Percentiles rank a stretch among this genome's conserved stretches.
phyloP scores from a whole-genome alignment of 2,888 invertebrate genomes.

The Urechis unicinctus region DNA sequence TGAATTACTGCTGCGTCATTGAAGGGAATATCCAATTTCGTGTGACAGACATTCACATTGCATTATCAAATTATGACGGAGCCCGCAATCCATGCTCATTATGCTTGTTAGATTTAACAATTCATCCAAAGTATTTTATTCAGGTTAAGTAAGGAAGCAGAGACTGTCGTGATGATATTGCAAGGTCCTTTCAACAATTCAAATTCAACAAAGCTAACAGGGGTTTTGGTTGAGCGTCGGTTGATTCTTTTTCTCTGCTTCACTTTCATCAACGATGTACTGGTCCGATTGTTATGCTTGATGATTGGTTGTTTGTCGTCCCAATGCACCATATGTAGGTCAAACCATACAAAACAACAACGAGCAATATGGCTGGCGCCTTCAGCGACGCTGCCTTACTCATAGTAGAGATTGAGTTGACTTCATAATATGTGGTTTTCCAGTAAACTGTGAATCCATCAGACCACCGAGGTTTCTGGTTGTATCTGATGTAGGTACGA shows the following conservation, averaged over 20 bases:
- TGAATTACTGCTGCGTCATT: too few relatives aligned
- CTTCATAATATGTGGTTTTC: conserved; percentile 5
- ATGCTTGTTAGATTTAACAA: too few relatives aligned
- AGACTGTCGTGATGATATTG: conserved; percentile 10
- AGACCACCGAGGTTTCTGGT: too few relatives aligned
- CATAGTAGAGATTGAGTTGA: too few relatives aligned
- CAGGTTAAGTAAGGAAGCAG: too few relatives aligned
- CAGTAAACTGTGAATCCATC: conserved; percentile 10
- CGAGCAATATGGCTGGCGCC: conserved; percentile 10
- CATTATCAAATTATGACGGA: too few relatives aligned
- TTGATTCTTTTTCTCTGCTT: conserved; percentile 7
- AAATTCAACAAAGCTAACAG: too few relatives aligned
- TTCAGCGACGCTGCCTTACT: conserved; percentile 10
- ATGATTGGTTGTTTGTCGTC: conserved; percentile 9
- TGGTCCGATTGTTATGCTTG: conserved; percentile 13
- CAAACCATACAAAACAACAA: conserved; percentile 6
- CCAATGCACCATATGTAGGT: conserved; percentile 10
- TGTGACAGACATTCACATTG: too few relatives aligned
- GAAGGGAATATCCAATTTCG: too few relatives aligned
- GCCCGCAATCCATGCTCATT: too few relatives aligned
- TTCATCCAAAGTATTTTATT: too few relatives aligned
- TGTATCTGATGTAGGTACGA: conserved; percentile 10
- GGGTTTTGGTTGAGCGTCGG: conserved; percentile 9
- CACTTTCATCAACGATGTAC: conserved; percentile 11
- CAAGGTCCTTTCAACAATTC: conserved; percentile 14